Percentiles rank a stretch among this genome's conserved stretches.
phyloP scores from a whole-genome alignment of 2,888 invertebrate genomes.

The Auanema freiburgensis region DNA sequence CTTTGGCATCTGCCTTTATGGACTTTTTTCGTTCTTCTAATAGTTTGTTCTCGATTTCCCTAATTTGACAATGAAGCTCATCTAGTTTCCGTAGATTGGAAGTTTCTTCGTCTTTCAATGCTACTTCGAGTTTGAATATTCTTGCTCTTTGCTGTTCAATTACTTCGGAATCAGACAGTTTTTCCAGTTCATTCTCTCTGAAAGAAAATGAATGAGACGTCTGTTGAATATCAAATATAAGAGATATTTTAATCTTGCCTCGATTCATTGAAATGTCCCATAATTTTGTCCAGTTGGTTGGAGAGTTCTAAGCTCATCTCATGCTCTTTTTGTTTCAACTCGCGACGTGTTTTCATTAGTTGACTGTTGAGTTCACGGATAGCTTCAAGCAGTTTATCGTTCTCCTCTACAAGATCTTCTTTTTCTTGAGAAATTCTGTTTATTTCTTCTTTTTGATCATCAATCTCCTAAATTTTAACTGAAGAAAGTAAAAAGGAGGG shows the following conservation, averaged over 20 bases:
- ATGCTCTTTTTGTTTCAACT: slow-evolving; percentile 3
- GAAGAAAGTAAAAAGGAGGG: neutral
- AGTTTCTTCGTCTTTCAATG: neutral
- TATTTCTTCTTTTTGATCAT: slow-evolving; percentile 14
- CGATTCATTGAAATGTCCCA: slow-evolving; percentile 1
- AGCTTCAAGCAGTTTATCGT: slow-evolving; percentile 14
- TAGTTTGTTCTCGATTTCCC: slow-evolving; percentile 3
- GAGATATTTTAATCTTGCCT: neutral
- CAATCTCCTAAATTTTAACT: slow-evolving; percentile 13
- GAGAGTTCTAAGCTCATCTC: slow-evolving; percentile 16
- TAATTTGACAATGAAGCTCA: neutral
- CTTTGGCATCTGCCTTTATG: slow-evolving; percentile 4
- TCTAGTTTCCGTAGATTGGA: neutral
- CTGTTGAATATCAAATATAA: slow-evolving; percentile 1
- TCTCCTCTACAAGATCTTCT: slow-evolving; percentile 16
- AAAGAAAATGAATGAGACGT: neutral
- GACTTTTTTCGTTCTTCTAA: slow-evolving; percentile 10
- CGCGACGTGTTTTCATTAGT: slow-evolving; percentile 5
- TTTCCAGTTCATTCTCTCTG: slow-evolving; percentile 3
- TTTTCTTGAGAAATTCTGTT: slow-evolving; percentile 14
- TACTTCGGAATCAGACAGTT: neutral
- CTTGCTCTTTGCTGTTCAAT: neutral
- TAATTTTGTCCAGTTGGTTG: slow-evolving; percentile 14
- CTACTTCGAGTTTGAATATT: slow-evolving; percentile 10
- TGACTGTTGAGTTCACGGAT: slow-evolving; percentile 12